A percentile compares a stretch with the other conserved stretches of the same genome.
Evolutionary conservation across 2,888 invertebrate genomes (phyloP).

Genomic region (Xestia xanthographa): DNA sequence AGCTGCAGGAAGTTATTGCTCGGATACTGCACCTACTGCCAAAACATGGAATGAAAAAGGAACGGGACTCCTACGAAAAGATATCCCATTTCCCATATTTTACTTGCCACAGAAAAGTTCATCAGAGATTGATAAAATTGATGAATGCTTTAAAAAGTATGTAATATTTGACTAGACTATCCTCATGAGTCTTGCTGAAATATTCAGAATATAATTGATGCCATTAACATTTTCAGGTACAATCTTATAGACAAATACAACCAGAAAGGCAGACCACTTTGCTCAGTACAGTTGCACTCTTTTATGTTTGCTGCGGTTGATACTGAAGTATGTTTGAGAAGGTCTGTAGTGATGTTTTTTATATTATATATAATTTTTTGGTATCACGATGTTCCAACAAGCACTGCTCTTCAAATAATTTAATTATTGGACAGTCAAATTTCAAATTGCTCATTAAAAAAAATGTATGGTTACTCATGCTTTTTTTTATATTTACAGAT

Average conservation of each 20-base stretch:
- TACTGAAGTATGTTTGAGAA: conserved; percentile 95
- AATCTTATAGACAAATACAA: conserved; percentile 92
- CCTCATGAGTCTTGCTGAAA: background rate
- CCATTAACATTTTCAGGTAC: conserved; percentile 85
- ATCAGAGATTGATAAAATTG: conserved; percentile 91
- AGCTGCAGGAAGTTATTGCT: conserved; percentile 84
- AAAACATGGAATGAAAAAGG: conserved; percentile 97
- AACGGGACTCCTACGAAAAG: conserved; percentile 93
- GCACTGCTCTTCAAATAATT: background rate
- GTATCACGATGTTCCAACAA: background rate
- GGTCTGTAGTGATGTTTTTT: conserved; percentile 82
- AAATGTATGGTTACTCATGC: background rate
- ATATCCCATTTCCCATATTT: conserved; percentile 97
- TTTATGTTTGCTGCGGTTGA: conserved; percentile 98
- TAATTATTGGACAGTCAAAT: background rate
- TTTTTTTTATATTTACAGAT: conserved; percentile 71
- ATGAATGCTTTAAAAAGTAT: conserved; percentile 90
- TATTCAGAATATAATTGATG: background rate
- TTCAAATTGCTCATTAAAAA: background rate
- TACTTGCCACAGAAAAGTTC: conserved; percentile 90
- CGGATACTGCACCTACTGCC: conserved; percentile 85
- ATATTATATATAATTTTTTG: background rate
- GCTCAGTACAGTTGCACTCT: conserved; percentile 96
- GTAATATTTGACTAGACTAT: background rate
- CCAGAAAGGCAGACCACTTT: conserved; percentile 93